Evolutionary conservation across 2,797 vertebrate genomes (phyloP).

Genomic region (Arctocebus calabarensis): DNA sequence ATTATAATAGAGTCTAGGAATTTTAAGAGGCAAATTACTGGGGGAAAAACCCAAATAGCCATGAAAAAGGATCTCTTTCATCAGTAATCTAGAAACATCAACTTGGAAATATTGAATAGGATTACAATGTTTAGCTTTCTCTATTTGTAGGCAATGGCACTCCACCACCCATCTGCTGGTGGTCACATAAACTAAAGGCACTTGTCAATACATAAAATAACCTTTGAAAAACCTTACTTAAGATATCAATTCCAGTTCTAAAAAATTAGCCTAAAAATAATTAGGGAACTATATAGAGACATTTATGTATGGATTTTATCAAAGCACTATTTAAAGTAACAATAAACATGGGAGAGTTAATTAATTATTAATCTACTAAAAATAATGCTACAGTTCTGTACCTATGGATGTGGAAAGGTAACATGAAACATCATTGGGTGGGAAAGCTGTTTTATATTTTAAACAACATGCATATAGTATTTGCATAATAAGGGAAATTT

Average conservation of each 20-base stretch:
- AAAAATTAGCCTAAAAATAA: not conserved
- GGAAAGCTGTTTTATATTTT: not conserved
- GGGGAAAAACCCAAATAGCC: not conserved
- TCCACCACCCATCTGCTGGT: rapidly evolving
- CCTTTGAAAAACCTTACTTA: not conserved
- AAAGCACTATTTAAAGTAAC: not conserved
- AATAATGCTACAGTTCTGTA: not conserved
- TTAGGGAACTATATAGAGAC: not conserved
- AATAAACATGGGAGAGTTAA: not conserved
- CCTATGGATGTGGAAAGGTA: not conserved
- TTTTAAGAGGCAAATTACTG: not conserved
- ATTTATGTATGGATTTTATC: not conserved
- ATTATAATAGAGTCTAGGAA: not conserved
- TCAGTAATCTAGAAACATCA: not conserved
- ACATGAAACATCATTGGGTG: not conserved
- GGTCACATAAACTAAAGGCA: not conserved
- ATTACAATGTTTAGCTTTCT: not conserved
- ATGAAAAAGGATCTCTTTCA: not conserved
- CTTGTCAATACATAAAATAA: not conserved
- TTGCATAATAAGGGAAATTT: not conserved
- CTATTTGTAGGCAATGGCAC: not conserved
- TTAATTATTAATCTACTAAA: not conserved
- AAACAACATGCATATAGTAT: not conserved
- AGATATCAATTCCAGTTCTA: not conserved
- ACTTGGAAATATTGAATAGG: not conserved